Conservation (phyloP, 2,797 vertebrate species). For the Amblyopsis hoosieri region DNA sequence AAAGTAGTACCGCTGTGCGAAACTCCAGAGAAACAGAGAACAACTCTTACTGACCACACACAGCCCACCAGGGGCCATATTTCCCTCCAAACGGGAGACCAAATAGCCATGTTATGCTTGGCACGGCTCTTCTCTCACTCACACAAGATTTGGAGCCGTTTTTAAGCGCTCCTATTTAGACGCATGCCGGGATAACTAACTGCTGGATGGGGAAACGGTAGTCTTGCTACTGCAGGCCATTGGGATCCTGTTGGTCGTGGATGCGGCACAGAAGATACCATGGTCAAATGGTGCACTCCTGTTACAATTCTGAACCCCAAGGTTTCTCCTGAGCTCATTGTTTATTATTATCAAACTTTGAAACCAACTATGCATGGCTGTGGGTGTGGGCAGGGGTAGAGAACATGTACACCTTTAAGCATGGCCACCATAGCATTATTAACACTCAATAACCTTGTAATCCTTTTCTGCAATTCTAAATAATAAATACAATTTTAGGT, state of each 20-base stretch:
- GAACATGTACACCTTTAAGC: too few relatives aligned
- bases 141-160: constrained; percentile 62
- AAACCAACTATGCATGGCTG: too few relatives aligned
- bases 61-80: constrained; percentile 77
- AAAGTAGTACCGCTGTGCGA: constrained; percentile 55
- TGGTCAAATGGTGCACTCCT: too few relatives aligned
- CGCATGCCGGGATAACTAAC: constrained; percentile 54
- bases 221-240: constrained; percentile 58
- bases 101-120: constrained; percentile 75
- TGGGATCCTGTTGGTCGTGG: constrained; percentile 40
- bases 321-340: neutral
- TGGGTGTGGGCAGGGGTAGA: too few relatives aligned
- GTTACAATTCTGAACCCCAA: neutral
- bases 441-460: too few relatives aligned
- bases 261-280: neutral
- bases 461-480: too few relatives aligned
- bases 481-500: too few relatives aligned
- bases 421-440: too few relatives aligned
- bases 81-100: constrained; percentile 85
- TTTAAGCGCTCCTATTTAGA: constrained; percentile 51
- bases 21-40: constrained; percentile 42
- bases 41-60: constrained; percentile 67
- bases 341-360: too few relatives aligned
- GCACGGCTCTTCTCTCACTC: constrained; percentile 67
- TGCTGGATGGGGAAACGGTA: constrained; percentile 57